These are phyloP conservation scores for Idris sp. DNA, from an alignment of 1,140 invertebrate species.

Conservation along the genomic window DNA sequence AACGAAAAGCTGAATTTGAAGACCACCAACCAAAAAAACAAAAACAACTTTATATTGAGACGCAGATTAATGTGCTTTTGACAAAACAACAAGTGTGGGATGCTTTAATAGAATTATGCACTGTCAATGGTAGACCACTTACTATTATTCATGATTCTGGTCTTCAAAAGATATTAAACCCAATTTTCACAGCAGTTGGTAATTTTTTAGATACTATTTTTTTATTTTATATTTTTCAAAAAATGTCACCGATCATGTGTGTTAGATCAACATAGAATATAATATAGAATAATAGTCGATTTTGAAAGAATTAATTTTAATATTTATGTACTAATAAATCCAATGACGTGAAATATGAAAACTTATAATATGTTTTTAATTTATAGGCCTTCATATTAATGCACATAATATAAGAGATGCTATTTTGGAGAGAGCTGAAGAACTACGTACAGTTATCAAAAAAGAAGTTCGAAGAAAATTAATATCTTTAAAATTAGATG, in stretches of 20 bases:
- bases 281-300: too few relatives aligned
- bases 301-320: too few relatives aligned
- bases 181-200: conserved; percentile 10
- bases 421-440: conserved; percentile 12
- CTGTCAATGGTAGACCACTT: conserved; percentile 27
- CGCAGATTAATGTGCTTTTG: conserved; percentile 18
- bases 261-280: too few relatives aligned
- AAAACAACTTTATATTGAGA: conserved; percentile 2
- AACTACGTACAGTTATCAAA: conserved; percentile 10
- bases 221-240: too few relatives aligned
- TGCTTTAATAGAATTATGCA: conserved; percentile 27
- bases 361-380: too few relatives aligned
- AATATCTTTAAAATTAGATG: conserved; percentile 31
- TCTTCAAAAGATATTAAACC: conserved; percentile 19
- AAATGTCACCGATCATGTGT: too few relatives aligned
- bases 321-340: too few relatives aligned
- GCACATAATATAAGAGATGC: conserved; percentile 21
- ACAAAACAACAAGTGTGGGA: conserved; percentile 13
- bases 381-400: conserved; percentile 14
- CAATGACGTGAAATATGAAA: too few relatives aligned
- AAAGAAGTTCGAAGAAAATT: conserved; percentile 19
- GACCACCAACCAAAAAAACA: conserved; percentile 11
- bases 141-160: conserved; percentile 10
- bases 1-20: conserved; percentile 17
- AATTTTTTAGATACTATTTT: too few relatives aligned